These are phyloP conservation scores for Callyntrura sp. DNA, from an alignment of 2,888 invertebrate genomes.

Conservation along the genomic window DNA sequence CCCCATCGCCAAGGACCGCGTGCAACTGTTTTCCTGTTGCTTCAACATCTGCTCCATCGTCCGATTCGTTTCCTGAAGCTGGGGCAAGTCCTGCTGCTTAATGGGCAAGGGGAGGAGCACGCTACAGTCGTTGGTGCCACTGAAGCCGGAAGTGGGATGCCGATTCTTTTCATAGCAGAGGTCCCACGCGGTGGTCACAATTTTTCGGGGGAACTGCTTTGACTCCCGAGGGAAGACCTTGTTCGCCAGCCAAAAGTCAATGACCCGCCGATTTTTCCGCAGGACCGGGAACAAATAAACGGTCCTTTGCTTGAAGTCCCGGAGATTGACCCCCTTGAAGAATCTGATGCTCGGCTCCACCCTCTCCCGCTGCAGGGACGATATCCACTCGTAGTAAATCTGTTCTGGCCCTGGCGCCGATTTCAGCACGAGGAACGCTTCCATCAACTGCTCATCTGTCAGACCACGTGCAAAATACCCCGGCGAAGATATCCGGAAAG, in stretches of 20 bases:
- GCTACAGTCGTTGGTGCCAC: slow-evolving; percentile 79
- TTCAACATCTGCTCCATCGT: slow-evolving; percentile 59
- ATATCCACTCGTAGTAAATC: slow-evolving; percentile 42
- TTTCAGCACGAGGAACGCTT: slow-evolving; percentile 65
- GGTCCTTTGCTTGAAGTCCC: slow-evolving; percentile 60
- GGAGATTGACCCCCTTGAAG: slow-evolving; percentile 63
- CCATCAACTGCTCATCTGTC: slow-evolving; percentile 68
- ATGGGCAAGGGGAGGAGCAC: slow-evolving; percentile 71
- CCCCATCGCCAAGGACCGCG: neutral
- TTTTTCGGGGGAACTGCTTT: slow-evolving; percentile 75
- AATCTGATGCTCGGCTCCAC: slow-evolving; percentile 4
- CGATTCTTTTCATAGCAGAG: slow-evolving; percentile 56
- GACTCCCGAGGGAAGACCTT: slow-evolving; percentile 73
- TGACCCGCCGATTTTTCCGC: slow-evolving; percentile 60
- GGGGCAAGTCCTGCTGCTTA: slow-evolving; percentile 65
- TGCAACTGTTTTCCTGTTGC: slow-evolving; percentile 51
- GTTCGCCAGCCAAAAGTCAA: slow-evolving; percentile 72
- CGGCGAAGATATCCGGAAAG: slow-evolving; percentile 75
- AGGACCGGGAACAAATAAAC: slow-evolving; percentile 60
- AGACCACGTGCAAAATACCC: slow-evolving; percentile 77
- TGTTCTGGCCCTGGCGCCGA: neutral
- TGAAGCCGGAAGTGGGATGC: slow-evolving; percentile 67
- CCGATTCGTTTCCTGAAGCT: slow-evolving; percentile 61
- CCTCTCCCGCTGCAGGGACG: neutral
- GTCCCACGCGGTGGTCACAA: slow-evolving; percentile 78